Conservation (phyloP, 2,888 invertebrate species). For the Asteroscopus sphinx region DNA sequence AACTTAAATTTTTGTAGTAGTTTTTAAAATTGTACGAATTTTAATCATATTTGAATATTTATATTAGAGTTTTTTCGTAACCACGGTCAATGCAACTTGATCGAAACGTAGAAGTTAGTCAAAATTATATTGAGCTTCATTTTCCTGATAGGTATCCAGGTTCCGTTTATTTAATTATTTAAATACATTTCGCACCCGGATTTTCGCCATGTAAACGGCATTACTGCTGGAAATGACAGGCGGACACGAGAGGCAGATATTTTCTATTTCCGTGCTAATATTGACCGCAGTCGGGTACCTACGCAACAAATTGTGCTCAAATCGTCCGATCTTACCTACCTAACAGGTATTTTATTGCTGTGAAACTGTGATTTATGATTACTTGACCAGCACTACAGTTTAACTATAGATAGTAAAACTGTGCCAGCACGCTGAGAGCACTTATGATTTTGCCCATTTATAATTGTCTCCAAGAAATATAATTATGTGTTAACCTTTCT, state of each 20-base stretch:
- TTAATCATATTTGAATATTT: no score
- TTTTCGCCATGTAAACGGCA: conserved; percentile 61
- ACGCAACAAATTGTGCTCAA: conserved; percentile 32
- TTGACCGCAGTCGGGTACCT: conserved; percentile 35
- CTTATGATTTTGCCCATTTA: conserved; percentile 13
- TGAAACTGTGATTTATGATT: conserved; percentile 12
- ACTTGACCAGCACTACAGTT: no score
- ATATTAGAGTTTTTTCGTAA: no score
- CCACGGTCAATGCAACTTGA: no score
- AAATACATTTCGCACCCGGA: conserved; percentile 44
- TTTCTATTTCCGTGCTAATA: conserved; percentile 62
- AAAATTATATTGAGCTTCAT: no score
- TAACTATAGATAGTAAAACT: no score
- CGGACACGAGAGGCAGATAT: conserved; percentile 61
- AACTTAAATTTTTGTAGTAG: no score
- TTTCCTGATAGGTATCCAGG: no score
- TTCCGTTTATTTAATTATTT: conserved; percentile 2
- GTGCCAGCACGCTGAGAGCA: conserved; percentile 11
- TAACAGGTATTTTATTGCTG: conserved; percentile 26
- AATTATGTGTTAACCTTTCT: conserved; percentile 5
- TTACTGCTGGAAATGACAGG: conserved; percentile 59
- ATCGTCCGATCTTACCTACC: conserved; percentile 20
- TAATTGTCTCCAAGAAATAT: no score
- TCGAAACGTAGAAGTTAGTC: no score
- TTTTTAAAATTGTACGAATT: no score